These are phyloP conservation scores for Drosophila koepferae DNA, from an alignment of 2,888 invertebrate genomes.

Conservation along the genomic window DNA sequence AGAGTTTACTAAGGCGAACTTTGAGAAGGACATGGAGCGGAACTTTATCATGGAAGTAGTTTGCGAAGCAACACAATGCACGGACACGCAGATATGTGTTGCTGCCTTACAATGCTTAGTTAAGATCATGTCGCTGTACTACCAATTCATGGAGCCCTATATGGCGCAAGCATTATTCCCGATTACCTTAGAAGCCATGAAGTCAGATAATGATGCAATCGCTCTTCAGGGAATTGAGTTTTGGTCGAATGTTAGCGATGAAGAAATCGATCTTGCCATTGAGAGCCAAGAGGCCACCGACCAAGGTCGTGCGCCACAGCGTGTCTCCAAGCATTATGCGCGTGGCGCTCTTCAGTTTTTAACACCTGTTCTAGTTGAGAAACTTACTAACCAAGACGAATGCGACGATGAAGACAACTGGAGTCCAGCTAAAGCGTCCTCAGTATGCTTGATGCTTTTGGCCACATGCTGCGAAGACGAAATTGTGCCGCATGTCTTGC, in stretches of 20 bases:
- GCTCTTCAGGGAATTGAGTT: slow-evolving; percentile 99
- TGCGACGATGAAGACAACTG: slow-evolving; percentile 99
- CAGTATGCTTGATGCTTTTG: slow-evolving; percentile 98
- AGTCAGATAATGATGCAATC: slow-evolving; percentile 97
- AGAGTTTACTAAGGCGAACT: slow-evolving; percentile 99
- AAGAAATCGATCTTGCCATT: slow-evolving; percentile 97
- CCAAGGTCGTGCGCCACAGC: slow-evolving; percentile 95
- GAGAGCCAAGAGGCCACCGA: slow-evolving; percentile 98
- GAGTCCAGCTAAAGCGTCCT: slow-evolving; percentile 99
- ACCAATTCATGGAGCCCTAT: slow-evolving; percentile 99
- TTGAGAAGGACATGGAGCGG: slow-evolving; percentile 98
- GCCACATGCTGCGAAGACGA: slow-evolving; percentile 99
- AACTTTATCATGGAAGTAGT: slow-evolving; percentile 99
- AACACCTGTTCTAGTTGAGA: slow-evolving; percentile 96
- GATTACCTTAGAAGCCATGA: slow-evolving; percentile 99
- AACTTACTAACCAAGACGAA: slow-evolving; percentile 98
- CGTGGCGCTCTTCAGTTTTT: slow-evolving; percentile 98
- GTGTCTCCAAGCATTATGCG: slow-evolving; percentile 98
- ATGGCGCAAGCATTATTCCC: slow-evolving; percentile 99
- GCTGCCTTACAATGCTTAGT: slow-evolving; percentile 99
- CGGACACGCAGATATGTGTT: slow-evolving; percentile 96
- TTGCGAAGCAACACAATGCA: slow-evolving; percentile 98
- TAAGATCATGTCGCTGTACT: slow-evolving; percentile 98
- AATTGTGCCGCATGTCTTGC: slow-evolving; percentile 97
- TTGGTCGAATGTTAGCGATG: slow-evolving; percentile 99